Conservation (phyloP, 2,113 vertebrate genomes). For the Hydropotes inermis region DNA sequence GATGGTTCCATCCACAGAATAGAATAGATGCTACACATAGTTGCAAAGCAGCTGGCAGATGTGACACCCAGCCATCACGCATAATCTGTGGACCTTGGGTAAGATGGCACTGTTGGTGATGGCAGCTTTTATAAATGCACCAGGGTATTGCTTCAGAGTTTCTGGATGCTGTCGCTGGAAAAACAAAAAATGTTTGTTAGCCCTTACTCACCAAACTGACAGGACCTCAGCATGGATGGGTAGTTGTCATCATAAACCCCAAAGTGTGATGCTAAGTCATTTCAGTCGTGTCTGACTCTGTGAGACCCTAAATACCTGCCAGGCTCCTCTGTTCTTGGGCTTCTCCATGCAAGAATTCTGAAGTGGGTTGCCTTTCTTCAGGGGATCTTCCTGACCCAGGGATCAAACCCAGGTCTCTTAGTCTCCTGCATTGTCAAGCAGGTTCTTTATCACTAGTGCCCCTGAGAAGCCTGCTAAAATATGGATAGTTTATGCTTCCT, state of each 20-base stretch:
- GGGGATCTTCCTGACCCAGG: not conserved
- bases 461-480: not conserved
- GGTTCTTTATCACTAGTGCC: not conserved
- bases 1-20: not conserved
- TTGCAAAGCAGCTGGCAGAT: not conserved
- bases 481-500: not conserved
- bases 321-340: not conserved
- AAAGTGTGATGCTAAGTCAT: not conserved
- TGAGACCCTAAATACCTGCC: not conserved
- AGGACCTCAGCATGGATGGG: not conserved
- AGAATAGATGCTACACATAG: rapidly evolving
- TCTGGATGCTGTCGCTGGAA: not conserved
- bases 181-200: rapidly evolving
- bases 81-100: not conserved
- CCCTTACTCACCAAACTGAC: not conserved
- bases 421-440: rapidly evolving
- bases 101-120: not conserved
- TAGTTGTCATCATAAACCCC: not conserved
- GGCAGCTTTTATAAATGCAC: not conserved
- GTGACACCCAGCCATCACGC: not conserved
- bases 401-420: not conserved
- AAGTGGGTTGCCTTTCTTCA: not conserved
- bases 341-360: not conserved
- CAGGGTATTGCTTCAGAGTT: not conserved
- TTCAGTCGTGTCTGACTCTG: not conserved